Base-by-base conservation (phyloP, 2,113 vertebrate genomes). In the Gadus macrocephalus region DNA sequence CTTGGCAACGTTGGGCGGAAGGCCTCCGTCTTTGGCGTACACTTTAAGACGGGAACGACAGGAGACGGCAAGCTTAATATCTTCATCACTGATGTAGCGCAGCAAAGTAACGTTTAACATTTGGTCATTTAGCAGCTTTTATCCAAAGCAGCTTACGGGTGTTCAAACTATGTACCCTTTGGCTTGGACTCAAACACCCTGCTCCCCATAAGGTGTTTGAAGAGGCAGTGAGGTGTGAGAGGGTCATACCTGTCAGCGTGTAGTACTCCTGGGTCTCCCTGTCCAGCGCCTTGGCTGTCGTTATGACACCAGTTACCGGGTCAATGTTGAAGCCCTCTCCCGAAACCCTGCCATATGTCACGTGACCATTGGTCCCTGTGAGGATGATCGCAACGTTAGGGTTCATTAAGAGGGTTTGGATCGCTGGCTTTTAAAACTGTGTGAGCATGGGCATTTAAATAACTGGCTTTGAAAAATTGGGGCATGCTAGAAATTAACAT, bases 11-110 rank as follows among this genome's bases (percentile, higher is more conserved):
- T 92, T 94, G 0, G 97, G 95, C 0, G 95, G 95, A 5, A 93
- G 91, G 15, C 97, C 97, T 0, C 90, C 92, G 0, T 98, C 97
- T 72, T 83, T 95, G 0, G 96, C 95, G 27, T 95, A 98, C n/a
- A 96, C 97, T 99, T 83, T 66, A 22, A 78, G 53, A 63, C 42
- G 42, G 64, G 2, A 75, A 7, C 35, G 14, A 5, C n/a, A 22
- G 53, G 19, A 66, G 67, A 49, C 11, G 14, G 11, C 9, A 9
- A 14, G 42, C 42, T 49, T 12, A 49, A 14, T 14, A 49, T 49
- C 42, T 49, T 49, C 9, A 2, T 49, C 42, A 49, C 12, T 49
- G 42, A 12, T 12, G 42, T 9, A 14, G 42, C 42, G 11, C 42
- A 49, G 42, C 42, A 49, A 49, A 9, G 5, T 49, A 49, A 2